phyloP scores from a whole-genome alignment of 2,797 vertebrate species.

The Thunnus albacares region DNA sequence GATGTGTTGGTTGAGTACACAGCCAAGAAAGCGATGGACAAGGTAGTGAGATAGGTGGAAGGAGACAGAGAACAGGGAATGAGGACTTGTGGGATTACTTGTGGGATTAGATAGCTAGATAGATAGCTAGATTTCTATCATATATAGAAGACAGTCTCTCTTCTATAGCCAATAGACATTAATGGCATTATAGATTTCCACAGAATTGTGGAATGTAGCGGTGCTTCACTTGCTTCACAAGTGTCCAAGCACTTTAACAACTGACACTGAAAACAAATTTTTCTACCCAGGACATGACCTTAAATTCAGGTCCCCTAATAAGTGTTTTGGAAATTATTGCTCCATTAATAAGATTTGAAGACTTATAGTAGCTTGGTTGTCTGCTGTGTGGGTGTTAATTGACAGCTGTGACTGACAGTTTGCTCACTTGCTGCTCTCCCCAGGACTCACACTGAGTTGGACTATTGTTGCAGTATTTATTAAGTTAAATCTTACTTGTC shows the following conservation, averaged over 20 bases:
- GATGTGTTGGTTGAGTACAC: slow-evolving; percentile 57
- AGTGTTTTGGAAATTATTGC: too few relatives aligned
- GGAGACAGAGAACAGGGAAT: slow-evolving; percentile 1
- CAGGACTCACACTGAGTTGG: too few relatives aligned
- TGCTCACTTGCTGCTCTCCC: too few relatives aligned
- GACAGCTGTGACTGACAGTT: too few relatives aligned
- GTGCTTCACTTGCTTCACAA: too few relatives aligned
- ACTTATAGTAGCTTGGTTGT: too few relatives aligned
- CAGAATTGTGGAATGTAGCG: not conserved
- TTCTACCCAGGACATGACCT: not conserved
- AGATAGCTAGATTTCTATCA: not conserved
- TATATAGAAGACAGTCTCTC: not conserved
- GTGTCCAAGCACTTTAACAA: too few relatives aligned
- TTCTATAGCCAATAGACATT: not conserved
- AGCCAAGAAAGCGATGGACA: slow-evolving; percentile 33
- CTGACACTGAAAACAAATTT: not conserved
- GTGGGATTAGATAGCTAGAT: slow-evolving; percentile 3
- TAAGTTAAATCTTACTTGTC: too few relatives aligned
- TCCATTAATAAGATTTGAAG: too few relatives aligned
- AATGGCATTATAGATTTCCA: not conserved
- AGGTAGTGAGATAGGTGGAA: slow-evolving; percentile 15
- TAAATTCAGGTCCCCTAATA: too few relatives aligned
- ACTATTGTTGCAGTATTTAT: too few relatives aligned
- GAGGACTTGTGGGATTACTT: not conserved
- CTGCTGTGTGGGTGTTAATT: too few relatives aligned